Evolutionary conservation across 2,113 vertebrate genomes (phyloP).

Genomic region (Alligator mississippiensis): DNA sequence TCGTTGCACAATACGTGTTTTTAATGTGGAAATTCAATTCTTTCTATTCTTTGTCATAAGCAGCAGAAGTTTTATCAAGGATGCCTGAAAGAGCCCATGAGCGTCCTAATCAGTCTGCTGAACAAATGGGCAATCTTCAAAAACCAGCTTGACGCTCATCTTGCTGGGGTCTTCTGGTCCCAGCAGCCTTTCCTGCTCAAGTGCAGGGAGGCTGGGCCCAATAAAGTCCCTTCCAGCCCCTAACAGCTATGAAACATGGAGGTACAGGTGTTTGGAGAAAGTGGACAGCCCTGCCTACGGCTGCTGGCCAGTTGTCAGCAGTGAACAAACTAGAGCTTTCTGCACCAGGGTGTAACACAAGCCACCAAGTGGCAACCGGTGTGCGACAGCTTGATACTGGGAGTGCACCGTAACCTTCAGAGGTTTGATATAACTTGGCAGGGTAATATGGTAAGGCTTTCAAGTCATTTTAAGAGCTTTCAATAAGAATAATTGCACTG

Average conservation of each 20-base stretch:
- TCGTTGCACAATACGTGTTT: not conserved
- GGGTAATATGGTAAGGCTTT: not conserved
- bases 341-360: not conserved
- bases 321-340: not conserved
- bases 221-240: not conserved
- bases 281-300: not conserved
- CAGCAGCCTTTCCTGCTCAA: too few species aligned
- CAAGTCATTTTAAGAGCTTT: fast-evolving
- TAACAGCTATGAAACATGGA: not conserved
- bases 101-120: not conserved
- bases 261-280: not conserved
- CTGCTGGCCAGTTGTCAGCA: not conserved
- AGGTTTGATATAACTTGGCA: fast-evolving
- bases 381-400: not conserved
- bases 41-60: not conserved
- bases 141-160: too few species aligned
- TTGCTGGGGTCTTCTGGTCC: too few species aligned
- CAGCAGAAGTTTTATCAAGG: not conserved
- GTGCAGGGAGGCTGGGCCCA: too few species aligned
- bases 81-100: not conserved
- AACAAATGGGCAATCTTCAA: too few species aligned
- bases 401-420: not conserved
- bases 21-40: not conserved
- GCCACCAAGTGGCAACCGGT: constrained; percentile 55
- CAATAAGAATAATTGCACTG: not conserved